Percentiles rank a stretch among this genome's conserved stretches.
Conservation (phyloP, 2,888 invertebrate genomes). For the Agrenia bidenticulata region DNA sequence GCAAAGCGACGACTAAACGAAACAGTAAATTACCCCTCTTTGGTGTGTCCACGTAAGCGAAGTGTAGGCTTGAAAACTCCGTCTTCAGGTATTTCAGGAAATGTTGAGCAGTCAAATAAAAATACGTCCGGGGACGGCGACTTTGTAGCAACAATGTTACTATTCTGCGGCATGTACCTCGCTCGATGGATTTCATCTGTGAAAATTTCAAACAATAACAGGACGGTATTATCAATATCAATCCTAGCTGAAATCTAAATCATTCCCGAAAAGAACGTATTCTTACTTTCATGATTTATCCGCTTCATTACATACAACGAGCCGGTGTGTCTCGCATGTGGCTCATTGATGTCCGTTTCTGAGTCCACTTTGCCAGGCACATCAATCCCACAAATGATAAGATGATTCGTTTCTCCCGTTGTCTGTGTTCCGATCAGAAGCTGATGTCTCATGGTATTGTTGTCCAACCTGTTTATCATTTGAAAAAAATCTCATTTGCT, state of each 20-base stretch:
- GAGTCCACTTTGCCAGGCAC: slow-evolving; percentile 4
- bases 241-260: not conserved
- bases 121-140: slow-evolving; percentile 31
- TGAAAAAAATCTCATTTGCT: too few species aligned
- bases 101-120: slow-evolving; percentile 21
- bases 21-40: slow-evolving; percentile 22
- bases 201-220: too few species aligned
- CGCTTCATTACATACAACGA: slow-evolving; percentile 22
- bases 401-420: slow-evolving; percentile 29
- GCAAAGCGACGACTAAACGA: not conserved
- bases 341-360: slow-evolving; percentile 17
- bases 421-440: slow-evolving; percentile 29
- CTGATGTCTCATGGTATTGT: slow-evolving; percentile 20
- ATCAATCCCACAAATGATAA: slow-evolving; percentile 28
- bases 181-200: slow-evolving; percentile 30
- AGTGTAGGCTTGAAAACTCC: slow-evolving; percentile 17
- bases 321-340: slow-evolving; percentile 17
- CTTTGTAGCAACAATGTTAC: slow-evolving; percentile 30
- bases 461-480: slow-evolving; percentile 16
- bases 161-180: slow-evolving; percentile 29
- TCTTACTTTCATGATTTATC: slow-evolving; percentile 33
- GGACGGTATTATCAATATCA: too few species aligned
- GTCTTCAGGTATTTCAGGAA: slow-evolving; percentile 28
- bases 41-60: slow-evolving; percentile 29
- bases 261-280: not conserved